A percentile compares a stretch with the other conserved stretches of the same genome.
Conservation (phyloP, 2,888 invertebrate genomes). For the Torymus texanus region DNA sequence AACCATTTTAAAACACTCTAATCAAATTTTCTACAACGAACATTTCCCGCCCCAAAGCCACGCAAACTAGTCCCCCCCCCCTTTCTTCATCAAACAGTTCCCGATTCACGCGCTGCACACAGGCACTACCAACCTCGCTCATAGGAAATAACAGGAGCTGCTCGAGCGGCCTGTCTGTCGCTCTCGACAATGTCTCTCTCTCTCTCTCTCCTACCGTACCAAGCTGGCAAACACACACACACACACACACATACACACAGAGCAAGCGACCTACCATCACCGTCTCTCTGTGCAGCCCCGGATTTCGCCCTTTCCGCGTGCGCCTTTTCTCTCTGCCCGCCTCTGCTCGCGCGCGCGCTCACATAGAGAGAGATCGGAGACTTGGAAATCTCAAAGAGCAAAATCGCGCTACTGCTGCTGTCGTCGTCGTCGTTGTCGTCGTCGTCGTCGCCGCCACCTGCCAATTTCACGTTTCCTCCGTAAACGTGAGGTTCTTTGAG, state of each 20-base stretch:
- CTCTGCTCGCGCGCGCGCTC: background rate
- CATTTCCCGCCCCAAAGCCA: too few relatives aligned
- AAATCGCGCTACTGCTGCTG: background rate
- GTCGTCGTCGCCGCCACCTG: conserved; percentile 30
- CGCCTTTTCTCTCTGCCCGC: background rate
- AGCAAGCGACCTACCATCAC: background rate
- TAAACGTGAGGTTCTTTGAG: conserved; percentile 31
- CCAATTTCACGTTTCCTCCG: conserved; percentile 50
- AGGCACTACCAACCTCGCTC: too few relatives aligned
- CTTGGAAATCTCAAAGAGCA: conserved; percentile 43
- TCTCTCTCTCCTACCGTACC: too few relatives aligned
- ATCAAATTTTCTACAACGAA: too few relatives aligned
- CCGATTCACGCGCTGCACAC: too few relatives aligned
- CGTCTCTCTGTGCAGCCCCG: background rate
- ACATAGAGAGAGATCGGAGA: background rate
- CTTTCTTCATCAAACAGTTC: too few relatives aligned
- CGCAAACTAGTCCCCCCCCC: too few relatives aligned
- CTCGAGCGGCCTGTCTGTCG: background rate
- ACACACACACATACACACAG: background rate
- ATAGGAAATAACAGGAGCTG: background rate
- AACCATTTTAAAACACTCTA: too few relatives aligned
- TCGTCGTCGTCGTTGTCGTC: background rate
- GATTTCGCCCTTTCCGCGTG: background rate
- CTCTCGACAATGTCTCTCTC: background rate
- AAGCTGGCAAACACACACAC: too few relatives aligned